phyloP scores from a whole-genome alignment of 2,113 vertebrate species.

The Lathamus discolor region DNA sequence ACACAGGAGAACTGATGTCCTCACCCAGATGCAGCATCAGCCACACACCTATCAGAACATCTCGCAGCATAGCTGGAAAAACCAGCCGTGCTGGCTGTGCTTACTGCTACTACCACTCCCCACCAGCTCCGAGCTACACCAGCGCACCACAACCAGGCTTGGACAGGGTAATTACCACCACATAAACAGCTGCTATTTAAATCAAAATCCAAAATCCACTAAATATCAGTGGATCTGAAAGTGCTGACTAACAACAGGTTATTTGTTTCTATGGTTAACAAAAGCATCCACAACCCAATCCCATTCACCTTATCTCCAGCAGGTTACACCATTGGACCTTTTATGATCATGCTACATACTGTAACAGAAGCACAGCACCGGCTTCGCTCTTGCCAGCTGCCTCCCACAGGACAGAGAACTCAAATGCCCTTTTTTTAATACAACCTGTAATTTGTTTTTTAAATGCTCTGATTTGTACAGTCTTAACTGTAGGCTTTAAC shows the following conservation, averaged over 20 bases:
- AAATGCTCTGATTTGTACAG: background rate
- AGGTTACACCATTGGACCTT: background rate
- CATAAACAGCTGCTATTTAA: background rate
- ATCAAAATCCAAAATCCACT: background rate
- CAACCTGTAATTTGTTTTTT: background rate
- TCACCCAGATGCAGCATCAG: background rate
- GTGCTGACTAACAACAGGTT: background rate
- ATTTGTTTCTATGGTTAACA: background rate
- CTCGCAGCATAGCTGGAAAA: background rate
- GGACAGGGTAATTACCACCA: background rate
- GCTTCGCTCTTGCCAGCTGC: background rate
- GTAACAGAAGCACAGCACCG: background rate
- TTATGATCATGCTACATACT: fast-evolving
- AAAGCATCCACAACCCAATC: background rate
- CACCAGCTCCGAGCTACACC: background rate
- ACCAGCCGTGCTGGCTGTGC: background rate
- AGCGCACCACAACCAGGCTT: background rate
- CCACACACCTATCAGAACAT: background rate
- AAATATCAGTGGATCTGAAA: background rate
- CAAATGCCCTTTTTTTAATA: background rate
- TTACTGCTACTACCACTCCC: background rate
- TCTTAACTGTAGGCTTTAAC: background rate
- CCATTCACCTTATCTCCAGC: background rate
- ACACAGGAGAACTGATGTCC: background rate
- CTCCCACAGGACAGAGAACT: background rate